Evolutionary conservation across 2,888 invertebrate genomes (phyloP), one percentile per base, ranked within the genome.

Genomic region (Conus canariensis): DNA sequence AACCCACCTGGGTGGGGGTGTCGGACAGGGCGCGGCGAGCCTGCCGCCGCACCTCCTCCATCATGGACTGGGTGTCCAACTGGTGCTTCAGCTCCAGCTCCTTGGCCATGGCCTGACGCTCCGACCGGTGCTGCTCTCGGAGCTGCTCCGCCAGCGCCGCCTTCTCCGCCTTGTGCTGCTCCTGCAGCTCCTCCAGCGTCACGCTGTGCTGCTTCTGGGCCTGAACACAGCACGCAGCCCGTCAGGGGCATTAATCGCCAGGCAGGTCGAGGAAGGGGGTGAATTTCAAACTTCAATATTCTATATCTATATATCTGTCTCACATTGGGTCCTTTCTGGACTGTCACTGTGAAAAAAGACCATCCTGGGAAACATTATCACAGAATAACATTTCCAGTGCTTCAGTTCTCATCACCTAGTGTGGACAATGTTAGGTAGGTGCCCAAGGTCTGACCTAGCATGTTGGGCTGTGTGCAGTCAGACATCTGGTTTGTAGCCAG

Each of bases 201-300:
- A 88, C 87, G 45, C 90, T 88, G 74, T 94, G 94, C 45, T 92
- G 91, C 90, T 93, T 91, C 19, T 93, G 92, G 60, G 93, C 25
- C 87, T 89, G 89, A 12, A 30, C 25, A n/a, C 56, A 74, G 4
- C 59, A 30, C 25, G n/a, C 56, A 74, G 4, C 56, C 2, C n/a
- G 22, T 8, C 70, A 8, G 19, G 7, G 70, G 16, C 19, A 2
- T 22, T 19, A 45, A 45, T 45, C 45, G 45, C 45, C 4, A 2
- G 30, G 30, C 30, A 30, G 30, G 30, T 30, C 30, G 1, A 30
- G 30, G 30, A 30, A 30, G 30, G 30, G 30, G 45, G 45, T 1
- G 3, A 45, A 45, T 45, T 2, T 45, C 45, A 45, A 45, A 45
- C 45, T 45, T 45, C 45, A 45, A 45, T 45, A 45, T 45, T 45